Evolutionary conservation across 2,797 vertebrate genomes (phyloP).

Genomic region (Sylvia borin): DNA sequence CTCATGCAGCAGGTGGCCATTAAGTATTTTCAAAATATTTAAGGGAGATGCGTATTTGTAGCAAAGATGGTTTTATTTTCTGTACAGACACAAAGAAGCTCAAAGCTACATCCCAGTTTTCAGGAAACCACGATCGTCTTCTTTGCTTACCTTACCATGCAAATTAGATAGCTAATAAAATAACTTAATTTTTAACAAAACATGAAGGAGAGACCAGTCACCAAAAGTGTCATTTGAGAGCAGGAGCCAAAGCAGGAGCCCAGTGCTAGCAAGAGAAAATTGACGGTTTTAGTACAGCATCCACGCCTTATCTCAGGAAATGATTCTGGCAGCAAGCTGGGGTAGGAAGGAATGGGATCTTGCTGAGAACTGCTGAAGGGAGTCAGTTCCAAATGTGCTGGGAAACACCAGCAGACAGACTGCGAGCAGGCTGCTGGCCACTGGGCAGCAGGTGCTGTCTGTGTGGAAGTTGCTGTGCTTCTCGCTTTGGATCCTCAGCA

Average conservation of each 20-base stretch:
- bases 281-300: background rate
- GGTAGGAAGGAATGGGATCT: background rate
- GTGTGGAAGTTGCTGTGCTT: background rate
- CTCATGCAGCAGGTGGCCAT: background rate
- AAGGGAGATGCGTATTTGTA: background rate
- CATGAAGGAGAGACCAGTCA: background rate
- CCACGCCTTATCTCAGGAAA: background rate
- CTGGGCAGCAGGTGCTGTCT: background rate
- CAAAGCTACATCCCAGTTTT: background rate
- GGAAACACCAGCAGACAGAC: background rate
- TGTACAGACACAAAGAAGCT: background rate
- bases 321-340: background rate
- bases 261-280: background rate
- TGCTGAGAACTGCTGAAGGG: background rate
- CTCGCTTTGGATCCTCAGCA: background rate
- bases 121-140: background rate
- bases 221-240: background rate
- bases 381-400: background rate
- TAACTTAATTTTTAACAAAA: background rate
- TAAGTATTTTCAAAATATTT: constrained; percentile 51
- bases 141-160: background rate
- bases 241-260: background rate
- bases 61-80: constrained; percentile 7
- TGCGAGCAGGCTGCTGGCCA: background rate
- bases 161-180: background rate